Conservation (phyloP, 2,888 invertebrate genomes). For the Deroplatys truncata region DNA sequence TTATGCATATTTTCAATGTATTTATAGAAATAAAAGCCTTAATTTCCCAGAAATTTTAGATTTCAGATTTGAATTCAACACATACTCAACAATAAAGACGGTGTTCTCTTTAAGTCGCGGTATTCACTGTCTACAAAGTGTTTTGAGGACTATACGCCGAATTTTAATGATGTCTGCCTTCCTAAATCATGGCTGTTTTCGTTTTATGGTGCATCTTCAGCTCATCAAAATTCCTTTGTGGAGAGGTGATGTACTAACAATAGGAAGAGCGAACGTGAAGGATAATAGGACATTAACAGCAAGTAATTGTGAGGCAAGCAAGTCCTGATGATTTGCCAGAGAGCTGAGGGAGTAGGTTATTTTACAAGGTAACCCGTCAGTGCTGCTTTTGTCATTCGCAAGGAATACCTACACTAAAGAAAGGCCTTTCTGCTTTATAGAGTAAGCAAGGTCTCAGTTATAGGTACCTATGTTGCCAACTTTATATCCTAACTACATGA, state of each 20-base stretch:
- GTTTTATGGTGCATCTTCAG: neutral
- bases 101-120: too few species aligned
- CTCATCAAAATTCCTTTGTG: neutral
- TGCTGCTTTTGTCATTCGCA: neutral
- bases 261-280: neutral
- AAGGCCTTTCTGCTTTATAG: neutral
- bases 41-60: too few species aligned
- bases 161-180: too few species aligned
- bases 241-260: neutral
- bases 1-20: too few species aligned
- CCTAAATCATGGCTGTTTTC: neutral
- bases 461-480: neutral
- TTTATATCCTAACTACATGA: too few species aligned
- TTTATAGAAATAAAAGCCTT: too few species aligned
- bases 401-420: neutral
- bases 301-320: neutral
- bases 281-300: neutral
- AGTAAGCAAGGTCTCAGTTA: neutral
- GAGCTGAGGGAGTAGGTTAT: neutral
- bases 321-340: neutral
- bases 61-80: too few species aligned
- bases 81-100: too few species aligned
- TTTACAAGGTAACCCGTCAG: neutral
- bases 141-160: too few species aligned
- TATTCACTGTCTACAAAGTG: too few species aligned